Evolutionary conservation across 2,888 invertebrate genomes (phyloP).

Genomic region (Megastigmus dorsalis): DNA sequence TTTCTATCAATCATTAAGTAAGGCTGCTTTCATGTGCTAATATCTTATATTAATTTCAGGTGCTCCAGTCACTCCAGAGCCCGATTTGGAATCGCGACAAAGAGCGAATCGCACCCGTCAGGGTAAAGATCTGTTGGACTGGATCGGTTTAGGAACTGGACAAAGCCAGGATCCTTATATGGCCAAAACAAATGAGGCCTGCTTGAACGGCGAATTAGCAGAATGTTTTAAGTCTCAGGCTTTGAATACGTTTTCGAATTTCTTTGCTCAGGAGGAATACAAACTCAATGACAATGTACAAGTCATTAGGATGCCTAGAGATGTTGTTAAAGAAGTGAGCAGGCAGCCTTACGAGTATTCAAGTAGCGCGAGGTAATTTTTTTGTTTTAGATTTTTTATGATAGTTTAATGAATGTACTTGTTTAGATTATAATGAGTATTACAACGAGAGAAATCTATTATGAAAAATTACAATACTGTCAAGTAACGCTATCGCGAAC

Average conservation of each 20-base stretch:
- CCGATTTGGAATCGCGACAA: slow-evolving; percentile 43
- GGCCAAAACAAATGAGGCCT: slow-evolving; percentile 83
- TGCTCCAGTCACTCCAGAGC: slow-evolving; percentile 35
- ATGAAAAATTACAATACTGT: no score
- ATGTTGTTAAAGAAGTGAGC: slow-evolving; percentile 81
- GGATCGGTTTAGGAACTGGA: slow-evolving; percentile 86
- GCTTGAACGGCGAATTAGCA: slow-evolving; percentile 86
- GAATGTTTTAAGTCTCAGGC: slow-evolving; percentile 91
- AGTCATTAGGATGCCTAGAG: slow-evolving; percentile 81
- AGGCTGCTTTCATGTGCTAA: no score
- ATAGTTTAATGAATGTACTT: no score
- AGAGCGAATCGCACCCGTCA: slow-evolving; percentile 75
- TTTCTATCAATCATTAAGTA: no score
- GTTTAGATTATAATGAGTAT: no score
- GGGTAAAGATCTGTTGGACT: slow-evolving; percentile 85
- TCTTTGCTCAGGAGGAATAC: slow-evolving; percentile 80
- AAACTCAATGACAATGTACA: slow-evolving; percentile 82
- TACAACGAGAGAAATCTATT: no score
- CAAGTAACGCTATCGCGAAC: no score
- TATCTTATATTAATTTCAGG: slow-evolving; percentile 38
- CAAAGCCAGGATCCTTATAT: slow-evolving; percentile 86
- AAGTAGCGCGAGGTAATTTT: slow-evolving; percentile 78
- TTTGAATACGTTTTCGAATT: slow-evolving; percentile 84
- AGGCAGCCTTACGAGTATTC: slow-evolving; percentile 85
- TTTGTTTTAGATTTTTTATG: no score